Percentiles rank a stretch among this genome's conserved stretches.
phyloP scores from a whole-genome alignment of 2,113 vertebrate species.

The Macrotus californicus region DNA sequence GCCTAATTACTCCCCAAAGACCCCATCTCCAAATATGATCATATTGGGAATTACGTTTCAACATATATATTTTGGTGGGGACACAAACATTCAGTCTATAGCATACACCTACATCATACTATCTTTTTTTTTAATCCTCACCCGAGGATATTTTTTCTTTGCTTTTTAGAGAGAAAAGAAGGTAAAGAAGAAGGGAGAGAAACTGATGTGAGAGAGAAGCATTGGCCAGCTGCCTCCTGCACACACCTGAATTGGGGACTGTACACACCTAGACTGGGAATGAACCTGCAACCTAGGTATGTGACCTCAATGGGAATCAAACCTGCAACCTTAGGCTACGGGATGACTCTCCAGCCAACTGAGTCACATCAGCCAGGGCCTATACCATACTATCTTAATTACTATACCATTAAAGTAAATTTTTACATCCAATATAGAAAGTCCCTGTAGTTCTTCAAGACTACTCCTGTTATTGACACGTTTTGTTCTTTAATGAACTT shows the following conservation, averaged over 20 bases:
- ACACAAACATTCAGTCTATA: background rate
- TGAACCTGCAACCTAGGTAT: too few relatives aligned
- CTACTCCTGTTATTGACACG: background rate
- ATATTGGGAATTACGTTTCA: background rate
- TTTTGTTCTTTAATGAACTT: constrained; percentile 16
- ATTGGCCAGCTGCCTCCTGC: too few relatives aligned
- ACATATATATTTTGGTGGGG: background rate
- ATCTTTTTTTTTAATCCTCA: background rate
- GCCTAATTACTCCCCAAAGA: background rate
- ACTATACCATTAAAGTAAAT: background rate
- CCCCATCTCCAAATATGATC: background rate
- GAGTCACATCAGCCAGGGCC: background rate
- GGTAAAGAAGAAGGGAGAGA: too few relatives aligned
- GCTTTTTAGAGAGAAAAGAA: too few relatives aligned
- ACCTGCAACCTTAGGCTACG: too few relatives aligned
- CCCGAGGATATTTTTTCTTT: too few relatives aligned
- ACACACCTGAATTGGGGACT: too few relatives aligned
- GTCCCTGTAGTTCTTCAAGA: background rate
- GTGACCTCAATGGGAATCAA: too few relatives aligned
- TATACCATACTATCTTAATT: background rate
- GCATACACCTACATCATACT: background rate
- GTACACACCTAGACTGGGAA: too few relatives aligned
- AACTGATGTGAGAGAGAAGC: too few relatives aligned
- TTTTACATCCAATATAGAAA: background rate
- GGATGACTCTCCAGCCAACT: too few relatives aligned